phyloP scores from a whole-genome alignment of 2,113 vertebrate genomes.

The Melanostigma gelatinosum region DNA sequence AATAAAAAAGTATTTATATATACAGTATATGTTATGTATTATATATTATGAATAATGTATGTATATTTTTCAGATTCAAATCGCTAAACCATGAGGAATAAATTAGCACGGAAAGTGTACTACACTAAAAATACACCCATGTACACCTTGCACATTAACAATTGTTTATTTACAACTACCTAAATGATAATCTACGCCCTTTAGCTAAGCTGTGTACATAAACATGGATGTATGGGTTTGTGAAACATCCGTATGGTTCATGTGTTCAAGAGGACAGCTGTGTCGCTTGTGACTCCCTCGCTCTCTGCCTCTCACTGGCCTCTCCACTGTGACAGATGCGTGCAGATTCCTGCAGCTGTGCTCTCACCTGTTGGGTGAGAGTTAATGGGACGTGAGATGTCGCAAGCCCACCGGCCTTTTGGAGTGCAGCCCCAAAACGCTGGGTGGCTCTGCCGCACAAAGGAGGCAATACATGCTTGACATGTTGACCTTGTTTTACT shows the following conservation, averaged over 20 bases:
- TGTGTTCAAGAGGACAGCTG: conserved; percentile 69
- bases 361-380: conserved; percentile 75
- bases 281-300: conserved; percentile 43
- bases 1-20: not conserved
- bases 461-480: conserved; percentile 37
- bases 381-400: conserved; percentile 71
- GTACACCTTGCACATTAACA: too few species aligned
- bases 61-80: not conserved
- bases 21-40: not conserved
- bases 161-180: not conserved
- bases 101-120: not conserved
- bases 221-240: not conserved
- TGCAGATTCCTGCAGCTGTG: conserved; percentile 73
- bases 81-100: not conserved
- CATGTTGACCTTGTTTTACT: conserved; percentile 69
- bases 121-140: not conserved
- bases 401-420: conserved; percentile 32
- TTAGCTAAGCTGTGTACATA: not conserved
- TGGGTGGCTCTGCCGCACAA: conserved; percentile 21
- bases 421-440: conserved; percentile 17
- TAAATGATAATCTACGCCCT: not conserved
- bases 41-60: not conserved
- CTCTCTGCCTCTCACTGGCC: not conserved
- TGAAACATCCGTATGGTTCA: conserved; percentile 8
- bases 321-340: conserved; percentile 70